Percentiles rank a stretch among this genome's conserved stretches.
Conservation (phyloP, 2,797 vertebrate genomes). For the Pangasius mekongensis region DNA sequence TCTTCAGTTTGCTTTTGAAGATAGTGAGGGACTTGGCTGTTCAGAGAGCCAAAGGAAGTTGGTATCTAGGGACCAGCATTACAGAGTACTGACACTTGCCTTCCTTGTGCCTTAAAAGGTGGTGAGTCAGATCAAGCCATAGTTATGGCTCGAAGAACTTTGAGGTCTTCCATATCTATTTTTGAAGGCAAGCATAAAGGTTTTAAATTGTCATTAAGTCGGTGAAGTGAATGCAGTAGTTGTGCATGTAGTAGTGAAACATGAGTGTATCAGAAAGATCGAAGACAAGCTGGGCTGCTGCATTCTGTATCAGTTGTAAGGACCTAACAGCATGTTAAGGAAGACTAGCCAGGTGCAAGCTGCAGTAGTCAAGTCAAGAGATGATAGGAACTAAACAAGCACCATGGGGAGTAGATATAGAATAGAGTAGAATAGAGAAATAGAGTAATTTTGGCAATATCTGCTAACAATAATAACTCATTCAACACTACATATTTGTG, state of each 20-base stretch:
- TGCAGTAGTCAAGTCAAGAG: not conserved
- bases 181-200: not conserved
- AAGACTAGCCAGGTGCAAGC: not conserved
- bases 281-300: not conserved
- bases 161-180: not conserved
- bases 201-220: not conserved
- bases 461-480: not conserved
- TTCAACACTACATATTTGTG: not conserved
- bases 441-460: not conserved
- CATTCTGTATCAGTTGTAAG: not conserved
- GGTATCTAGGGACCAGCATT: not conserved
- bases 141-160: not conserved
- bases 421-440: no score
- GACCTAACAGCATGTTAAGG: not conserved
- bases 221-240: not conserved
- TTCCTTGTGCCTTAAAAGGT: not conserved
- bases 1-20: not conserved
- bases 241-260: not conserved
- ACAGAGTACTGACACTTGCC: not conserved
- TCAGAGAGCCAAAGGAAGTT: not conserved
- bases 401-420: not conserved
- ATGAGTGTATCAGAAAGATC: not conserved
- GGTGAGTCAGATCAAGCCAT: not conserved
- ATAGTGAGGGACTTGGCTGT: not conserved
- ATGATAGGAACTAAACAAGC: not conserved